Percentiles rank a stretch among this genome's conserved stretches.
phyloP scores from a whole-genome alignment of 2,797 vertebrate genomes.

The Megaceryle alcyon region DNA sequence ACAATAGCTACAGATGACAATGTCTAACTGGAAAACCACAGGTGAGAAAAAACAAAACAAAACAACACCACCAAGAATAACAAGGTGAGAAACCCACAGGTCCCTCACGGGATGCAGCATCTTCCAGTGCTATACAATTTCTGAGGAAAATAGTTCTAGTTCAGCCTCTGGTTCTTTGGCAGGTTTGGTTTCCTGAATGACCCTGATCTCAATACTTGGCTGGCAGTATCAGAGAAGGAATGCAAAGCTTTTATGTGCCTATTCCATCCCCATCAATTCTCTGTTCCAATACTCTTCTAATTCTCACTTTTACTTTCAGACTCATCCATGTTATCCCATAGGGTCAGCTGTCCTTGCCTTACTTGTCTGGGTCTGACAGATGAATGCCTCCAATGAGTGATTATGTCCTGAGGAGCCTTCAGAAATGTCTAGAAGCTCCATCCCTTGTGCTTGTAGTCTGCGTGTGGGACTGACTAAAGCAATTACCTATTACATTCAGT shows the following conservation, averaged over 20 bases:
- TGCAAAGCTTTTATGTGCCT: not conserved
- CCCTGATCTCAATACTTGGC: not conserved
- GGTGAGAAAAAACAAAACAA: too few species aligned
- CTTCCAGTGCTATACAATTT: not conserved
- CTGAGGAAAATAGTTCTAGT: not conserved
- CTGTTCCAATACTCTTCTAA: not conserved
- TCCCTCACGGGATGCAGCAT: not conserved
- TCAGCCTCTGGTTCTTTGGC: not conserved
- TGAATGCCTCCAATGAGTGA: not conserved
- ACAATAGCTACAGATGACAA: not conserved
- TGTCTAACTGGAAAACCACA: not conserved
- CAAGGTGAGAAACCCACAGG: not conserved
- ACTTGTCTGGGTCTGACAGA: not conserved
- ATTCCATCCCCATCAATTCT: not conserved
- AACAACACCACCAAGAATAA: too few species aligned
- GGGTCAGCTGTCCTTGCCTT: not conserved
- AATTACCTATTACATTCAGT: not conserved
- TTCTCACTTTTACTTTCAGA: not conserved
- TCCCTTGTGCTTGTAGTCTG: not conserved
- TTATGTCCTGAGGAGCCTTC: not conserved
- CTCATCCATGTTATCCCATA: not conserved
- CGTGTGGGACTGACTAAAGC: not conserved
- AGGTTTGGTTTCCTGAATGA: not conserved
- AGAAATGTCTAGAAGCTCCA: not conserved
- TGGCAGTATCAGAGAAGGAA: not conserved